A percentile compares a stretch with the other conserved stretches of the same genome.
These are phyloP conservation scores for Anhinga rufa DNA, from an alignment of 2,113 vertebrate genomes.

Conservation along the genomic window DNA sequence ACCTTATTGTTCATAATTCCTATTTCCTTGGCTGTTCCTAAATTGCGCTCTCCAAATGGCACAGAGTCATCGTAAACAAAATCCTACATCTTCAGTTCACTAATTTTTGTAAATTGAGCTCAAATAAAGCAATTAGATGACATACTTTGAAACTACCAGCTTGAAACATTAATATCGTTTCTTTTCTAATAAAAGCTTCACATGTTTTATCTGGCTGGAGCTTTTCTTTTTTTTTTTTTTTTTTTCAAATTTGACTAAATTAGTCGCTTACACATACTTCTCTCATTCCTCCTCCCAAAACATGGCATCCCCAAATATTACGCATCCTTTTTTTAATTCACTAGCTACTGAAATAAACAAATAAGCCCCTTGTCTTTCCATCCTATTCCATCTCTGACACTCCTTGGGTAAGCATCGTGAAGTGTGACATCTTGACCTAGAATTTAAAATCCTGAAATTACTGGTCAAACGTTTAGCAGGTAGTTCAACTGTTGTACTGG, in stretches of 20 bases:
- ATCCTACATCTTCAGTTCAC: conserved; percentile 50
- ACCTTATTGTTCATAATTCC: conserved; percentile 61
- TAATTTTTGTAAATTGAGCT: conserved; percentile 53
- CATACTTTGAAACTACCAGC: conserved; percentile 49
- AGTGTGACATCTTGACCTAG: neutral
- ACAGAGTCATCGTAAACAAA: conserved; percentile 58
- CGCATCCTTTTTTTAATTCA: neutral
- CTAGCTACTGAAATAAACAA: neutral
- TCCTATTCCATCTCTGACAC: neutral
- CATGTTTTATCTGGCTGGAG: neutral
- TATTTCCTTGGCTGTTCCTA: conserved; percentile 52
- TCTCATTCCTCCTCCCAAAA: neutral
- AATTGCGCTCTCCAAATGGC: conserved; percentile 54
- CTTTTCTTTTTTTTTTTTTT: neutral
- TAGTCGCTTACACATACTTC: neutral
- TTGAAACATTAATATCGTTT: conserved; percentile 55
- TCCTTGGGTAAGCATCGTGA: neutral
- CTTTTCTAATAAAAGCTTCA: conserved; percentile 46
- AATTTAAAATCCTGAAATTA: neutral
- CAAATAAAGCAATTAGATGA: conserved; percentile 49
- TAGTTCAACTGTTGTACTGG: neutral
- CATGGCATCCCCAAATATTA: neutral
- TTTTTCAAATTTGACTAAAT: neutral
- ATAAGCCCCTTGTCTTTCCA: neutral
- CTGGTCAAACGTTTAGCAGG: neutral